These are phyloP conservation scores for Ceriagrion tenellum DNA, from an alignment of 2,888 invertebrate species.

Conservation along the genomic window DNA sequence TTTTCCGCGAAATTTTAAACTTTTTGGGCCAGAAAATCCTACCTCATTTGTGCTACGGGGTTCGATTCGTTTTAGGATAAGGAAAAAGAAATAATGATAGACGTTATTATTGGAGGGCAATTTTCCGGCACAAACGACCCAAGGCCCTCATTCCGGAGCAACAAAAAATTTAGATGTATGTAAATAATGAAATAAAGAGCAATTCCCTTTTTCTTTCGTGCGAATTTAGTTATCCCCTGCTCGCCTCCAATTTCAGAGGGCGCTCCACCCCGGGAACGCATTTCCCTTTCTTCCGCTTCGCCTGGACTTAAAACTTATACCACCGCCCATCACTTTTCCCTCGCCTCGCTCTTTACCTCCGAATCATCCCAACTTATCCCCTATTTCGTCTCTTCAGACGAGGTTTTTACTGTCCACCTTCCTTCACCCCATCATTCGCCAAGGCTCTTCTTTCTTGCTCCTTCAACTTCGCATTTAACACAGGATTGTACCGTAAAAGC, in stretches of 20 bases:
- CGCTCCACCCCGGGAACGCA: not conserved
- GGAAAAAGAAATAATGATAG: not conserved
- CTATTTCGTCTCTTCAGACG: not conserved
- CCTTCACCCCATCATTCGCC: not conserved
- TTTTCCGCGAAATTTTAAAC: not conserved
- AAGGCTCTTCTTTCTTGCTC: conserved; percentile 9
- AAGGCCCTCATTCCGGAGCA: not conserved
- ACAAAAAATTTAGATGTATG: not conserved
- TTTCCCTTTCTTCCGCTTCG: not conserved
- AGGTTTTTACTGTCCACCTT: not conserved
- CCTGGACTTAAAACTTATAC: not conserved
- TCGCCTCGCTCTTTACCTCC: not conserved
- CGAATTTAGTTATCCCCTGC: not conserved
- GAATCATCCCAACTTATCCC: not conserved
- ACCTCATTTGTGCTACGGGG: not conserved
- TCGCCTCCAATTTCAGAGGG: not conserved
- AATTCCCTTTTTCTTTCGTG: not conserved
- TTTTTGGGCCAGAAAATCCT: not conserved
- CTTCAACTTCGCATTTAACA: not conserved
- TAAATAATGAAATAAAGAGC: not conserved
- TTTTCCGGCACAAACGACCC: not conserved
- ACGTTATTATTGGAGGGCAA: not conserved
- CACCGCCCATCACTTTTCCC: too few species aligned
- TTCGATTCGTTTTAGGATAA: not conserved
- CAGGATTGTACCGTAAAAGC: too few species aligned